Base-by-base conservation (phyloP, 2,113 vertebrate species). In the Dipodomys merriami region DNA sequence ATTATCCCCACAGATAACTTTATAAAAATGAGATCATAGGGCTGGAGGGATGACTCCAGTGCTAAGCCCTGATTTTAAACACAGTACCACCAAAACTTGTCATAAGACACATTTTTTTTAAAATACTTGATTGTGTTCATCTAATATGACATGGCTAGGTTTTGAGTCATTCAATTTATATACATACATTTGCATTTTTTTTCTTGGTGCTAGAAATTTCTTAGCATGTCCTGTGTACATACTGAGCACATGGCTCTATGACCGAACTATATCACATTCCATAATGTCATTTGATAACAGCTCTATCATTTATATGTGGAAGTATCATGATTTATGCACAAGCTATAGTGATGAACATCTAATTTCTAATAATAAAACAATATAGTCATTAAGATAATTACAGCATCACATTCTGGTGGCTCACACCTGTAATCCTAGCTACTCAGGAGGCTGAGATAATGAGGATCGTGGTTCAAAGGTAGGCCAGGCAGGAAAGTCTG, bases 81-180 rank as follows among this genome's bases (percentile, higher is more conserved):
- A 13, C 53, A 57, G 53, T 57, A 57, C 53, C 53, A 57, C 15
- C 53, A 57, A 57, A 57, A 57, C 12, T 15, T 13, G 53, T 57
- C 53, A 57, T 57, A 57, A 57, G 29, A 46, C 18, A 71, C 16
- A 46, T 69, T 76, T 86, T 91, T 29, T 85, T 64, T 76, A 33
- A 5, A 44, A 73, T 64, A 67, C 53, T 33, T 85, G 29, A 57
- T 80, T 77, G 44, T 88, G 65, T 76, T 76, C 16, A 67, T 20
- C 57, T 78, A 64, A n/a, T 69, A 22, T 80, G 88, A 62, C 20
- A 65, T 57, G 44, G 6, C 30, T 57, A 81, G 1, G 27, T 88
- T 93, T 94, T 78, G 7, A 77, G 35, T 91, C 30, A 65, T 49
- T 83, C 44, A 65, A 80, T 65, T 60, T 62, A 76, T 80, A 90